Evolutionary conservation across 2,888 invertebrate genomes (phyloP).

Genomic region (Lasioglossum leucozonium): DNA sequence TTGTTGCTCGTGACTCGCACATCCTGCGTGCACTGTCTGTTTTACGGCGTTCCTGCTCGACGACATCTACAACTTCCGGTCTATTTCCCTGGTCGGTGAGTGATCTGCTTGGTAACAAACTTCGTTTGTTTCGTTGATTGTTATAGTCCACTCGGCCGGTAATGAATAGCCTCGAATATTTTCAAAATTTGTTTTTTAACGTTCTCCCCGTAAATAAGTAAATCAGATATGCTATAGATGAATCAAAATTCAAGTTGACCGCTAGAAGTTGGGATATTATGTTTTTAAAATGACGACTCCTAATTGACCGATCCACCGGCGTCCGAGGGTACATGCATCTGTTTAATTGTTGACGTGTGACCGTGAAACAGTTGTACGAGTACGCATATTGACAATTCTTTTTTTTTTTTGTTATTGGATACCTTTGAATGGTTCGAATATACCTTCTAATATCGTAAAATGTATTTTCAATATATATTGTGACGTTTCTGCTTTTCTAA

Average conservation of each 20-base stretch:
- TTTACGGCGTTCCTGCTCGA: conserved; percentile 11
- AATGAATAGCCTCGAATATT: not conserved
- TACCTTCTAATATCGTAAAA: not conserved
- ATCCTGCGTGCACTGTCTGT: conserved; percentile 24
- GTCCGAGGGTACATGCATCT: not conserved
- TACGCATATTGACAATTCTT: not conserved
- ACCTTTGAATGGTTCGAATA: not conserved
- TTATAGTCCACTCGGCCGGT: not conserved
- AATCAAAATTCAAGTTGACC: not conserved
- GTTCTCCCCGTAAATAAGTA: not conserved
- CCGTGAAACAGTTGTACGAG: not conserved
- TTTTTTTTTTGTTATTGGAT: not conserved
- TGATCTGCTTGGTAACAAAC: conserved; percentile 40
- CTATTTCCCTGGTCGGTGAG: conserved; percentile 21
- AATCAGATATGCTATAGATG: not conserved
- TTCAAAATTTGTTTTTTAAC: not conserved
- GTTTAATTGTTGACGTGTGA: not conserved
- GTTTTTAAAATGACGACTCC: not conserved
- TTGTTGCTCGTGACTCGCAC: conserved; percentile 49
- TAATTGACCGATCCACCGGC: not conserved
- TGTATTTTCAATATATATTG: not conserved
- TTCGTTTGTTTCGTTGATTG: not conserved
- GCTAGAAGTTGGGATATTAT: not conserved
- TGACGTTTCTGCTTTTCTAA: not conserved
- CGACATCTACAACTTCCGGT: conserved; percentile 14